Evolutionary conservation across 2,797 vertebrate species (phyloP), one percentile per base, ranked within the genome.

Genomic region (Tarsius wallacei): DNA sequence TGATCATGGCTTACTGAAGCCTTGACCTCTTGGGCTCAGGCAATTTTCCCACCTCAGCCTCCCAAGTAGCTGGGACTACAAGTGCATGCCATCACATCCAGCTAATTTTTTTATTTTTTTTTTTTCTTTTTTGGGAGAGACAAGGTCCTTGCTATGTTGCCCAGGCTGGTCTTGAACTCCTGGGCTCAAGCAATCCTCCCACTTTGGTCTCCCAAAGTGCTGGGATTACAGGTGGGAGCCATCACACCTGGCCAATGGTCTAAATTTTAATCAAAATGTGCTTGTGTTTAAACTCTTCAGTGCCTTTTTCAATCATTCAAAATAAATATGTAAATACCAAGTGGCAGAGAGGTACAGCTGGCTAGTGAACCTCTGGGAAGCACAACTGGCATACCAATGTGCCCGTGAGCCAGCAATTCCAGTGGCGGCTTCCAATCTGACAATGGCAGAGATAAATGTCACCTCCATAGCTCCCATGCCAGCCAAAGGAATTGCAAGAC

Each of bases 191-290:
- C 42, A 42, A 42, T 42, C 42, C 42, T 42, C 42, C 4, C 42
- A 42, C 42, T 42, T 42, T 42, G 42, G 42, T 42, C 42, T 42
- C 42, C 42, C 42, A 42, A 42, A 42, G 42, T 42, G 4, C 42
- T 42, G 42, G 42, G 42, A 42, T 42, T 42, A 42, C 42, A 42
- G 42, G 42, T 42, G 42, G 42, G 42, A 42, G 42, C 42, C 42
- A 42, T 42, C 42, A 42, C 42, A 42, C 42, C 42, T 42, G 42
- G 42, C 42, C 36, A 12, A 84, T 12, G 26, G 36, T 51, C 51
- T 96, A 61, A 94, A 74, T 90, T 96, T 73, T 95, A 88, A 96
- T 73, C 13, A 86, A 87, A 96, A 84, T 77, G 87, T 91, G 93
- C 36, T 96, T 7, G 0, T 7, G 19, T 73, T 83, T 66, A 82